Base-by-base conservation (phyloP, 2,888 invertebrate species). In the Epirrita christyi region DNA sequence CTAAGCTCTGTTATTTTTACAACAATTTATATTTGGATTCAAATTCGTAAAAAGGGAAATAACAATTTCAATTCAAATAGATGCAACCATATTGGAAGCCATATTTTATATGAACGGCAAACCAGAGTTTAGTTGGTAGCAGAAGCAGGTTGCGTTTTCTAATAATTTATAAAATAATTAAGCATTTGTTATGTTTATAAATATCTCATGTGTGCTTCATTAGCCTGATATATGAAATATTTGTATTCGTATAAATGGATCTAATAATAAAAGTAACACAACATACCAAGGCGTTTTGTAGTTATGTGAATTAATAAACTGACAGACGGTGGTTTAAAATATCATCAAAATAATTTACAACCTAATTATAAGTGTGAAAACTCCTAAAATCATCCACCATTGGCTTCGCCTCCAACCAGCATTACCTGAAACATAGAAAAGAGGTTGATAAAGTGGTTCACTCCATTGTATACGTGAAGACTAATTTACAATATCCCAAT, bases 401-500 rank as follows among this genome's bases (percentile, higher is more conserved):
- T 78, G 73, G 72, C 80, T 78, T 83, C 85, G 86, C 66, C 86
- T 84, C 80, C 85, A 81, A 56, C 77, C 77, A 14, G 86, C 88
- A 27, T 78, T 72, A 74, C 86, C 90, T 90, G 86, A 13, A 70
- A 80, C 75, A 63, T 47, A 57, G 61, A 68, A 70, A 56, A 62
- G 48, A 3, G 14, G 49, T 57, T 48, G 6, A 14, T 38, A 7
- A 7, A 32, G 32, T 8, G 2, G 28, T 29, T 29, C 8, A 32
- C 32, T 21, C 4, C 2, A 21, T 21, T 21, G 21, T 21, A 21
- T 4, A 21, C 2, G 2, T 21, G 2, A 21, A 21, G 21, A 21
- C 21, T 21, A 4, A 3, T 21, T 21, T 4, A 21, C 4, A 21
- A 3, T 21, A 32, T 9, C 2, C 32, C 10, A 32, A 32, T 9